Percentiles rank a stretch among this genome's conserved stretches.
Conservation (phyloP, 2,888 invertebrate species). For the Gastrophysa polygoni region DNA sequence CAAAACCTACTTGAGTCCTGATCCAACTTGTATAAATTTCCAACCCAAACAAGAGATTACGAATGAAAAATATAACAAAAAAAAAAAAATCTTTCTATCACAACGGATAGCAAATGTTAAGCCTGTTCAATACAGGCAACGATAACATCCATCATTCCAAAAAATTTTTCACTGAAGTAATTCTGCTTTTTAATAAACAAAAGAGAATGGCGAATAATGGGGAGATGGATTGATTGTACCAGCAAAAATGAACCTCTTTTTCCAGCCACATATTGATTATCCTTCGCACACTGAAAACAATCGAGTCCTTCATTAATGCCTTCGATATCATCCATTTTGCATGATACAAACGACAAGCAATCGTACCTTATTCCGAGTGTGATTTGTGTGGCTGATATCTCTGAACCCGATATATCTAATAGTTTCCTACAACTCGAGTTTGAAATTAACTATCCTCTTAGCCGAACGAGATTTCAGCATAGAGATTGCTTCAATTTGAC, state of each 20-base stretch:
- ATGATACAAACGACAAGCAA: too few relatives aligned
- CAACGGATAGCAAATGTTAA: too few relatives aligned
- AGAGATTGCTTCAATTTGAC: constrained; percentile 2
- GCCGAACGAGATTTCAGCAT: constrained; percentile 1
- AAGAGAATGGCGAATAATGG: neutral
- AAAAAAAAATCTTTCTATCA: too few relatives aligned
- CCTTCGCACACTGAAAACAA: neutral
- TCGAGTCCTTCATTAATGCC: too few relatives aligned
- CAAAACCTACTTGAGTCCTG: too few relatives aligned
- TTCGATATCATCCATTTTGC: too few relatives aligned
- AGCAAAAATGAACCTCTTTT: neutral
- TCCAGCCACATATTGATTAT: neutral
- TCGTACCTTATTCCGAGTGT: neutral
- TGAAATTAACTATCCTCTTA: constrained; percentile 7
- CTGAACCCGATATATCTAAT: neutral
- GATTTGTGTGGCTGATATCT: neutral
- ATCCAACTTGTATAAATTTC: too few relatives aligned
- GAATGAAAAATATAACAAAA: too few relatives aligned
- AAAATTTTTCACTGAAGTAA: too few relatives aligned
- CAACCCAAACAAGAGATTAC: too few relatives aligned
- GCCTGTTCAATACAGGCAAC: too few relatives aligned
- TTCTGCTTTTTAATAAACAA: neutral
- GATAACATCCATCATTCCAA: too few relatives aligned
- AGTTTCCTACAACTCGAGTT: neutral
- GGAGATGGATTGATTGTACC: neutral